These are phyloP conservation scores for Chitala chitala DNA, from an alignment of 2,113 vertebrate species.

Conservation along the genomic window DNA sequence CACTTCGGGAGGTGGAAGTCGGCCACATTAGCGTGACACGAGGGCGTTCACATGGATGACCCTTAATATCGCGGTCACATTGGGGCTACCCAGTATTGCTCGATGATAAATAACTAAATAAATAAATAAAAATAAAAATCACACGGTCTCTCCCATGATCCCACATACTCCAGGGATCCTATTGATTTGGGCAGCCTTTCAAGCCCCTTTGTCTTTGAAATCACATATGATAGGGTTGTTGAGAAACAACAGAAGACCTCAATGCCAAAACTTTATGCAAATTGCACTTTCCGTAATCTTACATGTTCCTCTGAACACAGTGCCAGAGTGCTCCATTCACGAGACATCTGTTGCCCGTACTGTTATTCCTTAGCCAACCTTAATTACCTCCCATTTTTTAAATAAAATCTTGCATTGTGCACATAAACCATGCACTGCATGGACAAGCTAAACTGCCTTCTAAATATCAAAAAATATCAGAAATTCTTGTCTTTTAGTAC, in stretches of 20 bases:
- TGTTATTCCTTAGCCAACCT: background rate
- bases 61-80: constrained; percentile 27
- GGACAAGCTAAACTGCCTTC: too few species aligned
- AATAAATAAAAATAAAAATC: too few species aligned
- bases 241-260: background rate
- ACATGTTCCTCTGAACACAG: background rate
- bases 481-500: too few species aligned
- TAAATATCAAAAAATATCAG: too few species aligned
- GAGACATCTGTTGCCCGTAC: background rate
- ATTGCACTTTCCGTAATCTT: constrained; percentile 14
- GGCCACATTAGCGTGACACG: constrained; percentile 1
- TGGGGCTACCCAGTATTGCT: constrained; percentile 24
- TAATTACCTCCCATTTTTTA: too few species aligned
- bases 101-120: too few species aligned
- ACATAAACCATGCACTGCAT: too few species aligned
- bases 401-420: too few species aligned
- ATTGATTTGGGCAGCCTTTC: constrained; percentile 19
- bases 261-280: background rate
- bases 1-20: constrained; percentile 17
- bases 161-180: constrained; percentile 4
- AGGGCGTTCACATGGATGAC: constrained; percentile 32
- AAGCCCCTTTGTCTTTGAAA: constrained; percentile 2
- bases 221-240: background rate
- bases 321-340: background rate
- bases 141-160: background rate